Evolutionary conservation across 2,113 vertebrate species (phyloP).

Genomic region (Chiloscyllium plagiosum): DNA sequence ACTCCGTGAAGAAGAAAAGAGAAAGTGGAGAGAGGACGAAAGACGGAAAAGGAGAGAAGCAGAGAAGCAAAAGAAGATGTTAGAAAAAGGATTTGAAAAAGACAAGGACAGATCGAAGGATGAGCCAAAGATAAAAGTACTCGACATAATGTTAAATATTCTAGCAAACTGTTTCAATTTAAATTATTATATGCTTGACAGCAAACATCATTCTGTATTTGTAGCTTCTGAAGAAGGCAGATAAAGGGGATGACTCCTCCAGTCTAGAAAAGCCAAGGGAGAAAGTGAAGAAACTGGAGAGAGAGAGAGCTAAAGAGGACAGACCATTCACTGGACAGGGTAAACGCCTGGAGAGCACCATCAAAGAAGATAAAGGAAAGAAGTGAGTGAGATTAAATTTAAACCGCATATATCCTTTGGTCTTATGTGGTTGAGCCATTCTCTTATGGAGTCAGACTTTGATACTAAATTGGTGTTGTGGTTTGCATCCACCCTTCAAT

Average conservation of each 20-base stretch:
- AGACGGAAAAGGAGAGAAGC: conserved; percentile 87
- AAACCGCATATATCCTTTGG: background rate
- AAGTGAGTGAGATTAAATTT: conserved; percentile 60
- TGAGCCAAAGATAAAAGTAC: conserved; percentile 96
- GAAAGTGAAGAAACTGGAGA: conserved; percentile 80
- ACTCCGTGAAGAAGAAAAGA: conserved; percentile 87
- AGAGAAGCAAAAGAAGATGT: conserved; percentile 82
- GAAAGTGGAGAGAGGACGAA: conserved; percentile 96
- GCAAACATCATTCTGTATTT: conserved; percentile 39
- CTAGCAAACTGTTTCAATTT: background rate
- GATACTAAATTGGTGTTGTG: background rate
- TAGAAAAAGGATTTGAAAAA: conserved; percentile 72
- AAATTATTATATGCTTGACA: background rate
- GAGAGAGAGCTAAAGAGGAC: conserved; percentile 77
- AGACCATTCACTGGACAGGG: conserved; percentile 52
- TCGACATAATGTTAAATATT: background rate
- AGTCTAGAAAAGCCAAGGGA: conserved; percentile 81
- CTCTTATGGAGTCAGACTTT: background rate
- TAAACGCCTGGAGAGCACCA: conserved; percentile 72
- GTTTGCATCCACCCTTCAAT: background rate
- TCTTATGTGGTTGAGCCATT: background rate
- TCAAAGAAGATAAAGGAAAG: conserved; percentile 78
- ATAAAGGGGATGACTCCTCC: conserved; percentile 73
- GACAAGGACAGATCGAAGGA: conserved; percentile 85
- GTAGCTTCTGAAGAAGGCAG: conserved; percentile 91